phyloP scores from a whole-genome alignment of 2,113 vertebrate genomes.

The Lepidothrix coronata region DNA sequence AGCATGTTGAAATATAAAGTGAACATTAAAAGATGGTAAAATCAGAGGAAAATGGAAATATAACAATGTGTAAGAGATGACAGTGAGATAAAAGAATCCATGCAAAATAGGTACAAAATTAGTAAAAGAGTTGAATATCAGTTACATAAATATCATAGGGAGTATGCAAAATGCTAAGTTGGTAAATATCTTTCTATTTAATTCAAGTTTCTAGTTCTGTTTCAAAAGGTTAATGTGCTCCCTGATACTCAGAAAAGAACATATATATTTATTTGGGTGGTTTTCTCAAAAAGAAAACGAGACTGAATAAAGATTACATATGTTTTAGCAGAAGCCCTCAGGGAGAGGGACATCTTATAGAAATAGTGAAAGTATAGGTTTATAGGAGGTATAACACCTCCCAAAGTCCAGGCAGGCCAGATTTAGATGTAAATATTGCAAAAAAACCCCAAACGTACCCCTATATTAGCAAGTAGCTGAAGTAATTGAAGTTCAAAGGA shows the following conservation, averaged over 20 bases:
- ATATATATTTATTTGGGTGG: neutral
- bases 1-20: neutral
- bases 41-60: neutral
- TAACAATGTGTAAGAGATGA: neutral
- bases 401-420: neutral
- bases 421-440: neutral
- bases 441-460: accelerated
- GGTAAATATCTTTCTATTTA: constrained; percentile 50
- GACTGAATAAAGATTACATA: neutral
- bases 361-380: neutral
- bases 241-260: constrained; percentile 36
- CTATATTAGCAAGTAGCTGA: neutral
- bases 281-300: neutral
- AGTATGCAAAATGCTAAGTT: constrained; percentile 3
- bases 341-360: neutral
- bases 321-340: neutral
- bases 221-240: constrained; percentile 61
- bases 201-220: constrained; percentile 21
- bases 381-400: neutral
- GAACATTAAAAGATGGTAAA: constrained; percentile 17
- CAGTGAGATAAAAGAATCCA: constrained; percentile 32
- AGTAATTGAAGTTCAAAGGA: neutral
- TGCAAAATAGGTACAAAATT: constrained; percentile 42
- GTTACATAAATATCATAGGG: neutral
- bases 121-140: neutral